Base-by-base conservation (phyloP, 2,888 invertebrate genomes). In the Aphodius granarius region DNA sequence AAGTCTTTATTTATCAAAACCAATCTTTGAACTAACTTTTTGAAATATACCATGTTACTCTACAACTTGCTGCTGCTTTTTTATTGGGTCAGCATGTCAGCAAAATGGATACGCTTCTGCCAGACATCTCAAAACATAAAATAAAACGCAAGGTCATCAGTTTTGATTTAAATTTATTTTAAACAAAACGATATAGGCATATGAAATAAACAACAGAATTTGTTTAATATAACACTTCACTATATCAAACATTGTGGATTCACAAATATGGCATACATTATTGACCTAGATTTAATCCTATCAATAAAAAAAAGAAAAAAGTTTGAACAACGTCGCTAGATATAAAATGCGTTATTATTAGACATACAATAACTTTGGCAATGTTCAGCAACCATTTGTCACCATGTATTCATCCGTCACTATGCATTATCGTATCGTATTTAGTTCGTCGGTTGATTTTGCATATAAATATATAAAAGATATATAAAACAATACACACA, bases 161-260 rank as follows among this genome's bases (percentile, higher is more conserved):
- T 65, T 65, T 65, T 65, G 17, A 65, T 18, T 18, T 18, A 65
- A 62, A 68, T 68, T 68, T 20, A 20, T 68, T 68, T 68, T 68
- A 68, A 68, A 68, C 68, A 68, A 68, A 68, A 9, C 21, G 22
- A 68, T 68, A 68, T 68, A 68, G 20, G n/a, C 22, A 68, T 68
- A 68, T 68, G 68, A 68, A 20, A 68, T 68, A 68, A 68, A 68
- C 68, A 68, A 68, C 68, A 68, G 20, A 68, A n/a, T 22, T 68
- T 68, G 68, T 68, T 43, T 43, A 43, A 43, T 43, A 43, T 43
- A 43, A 43, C 43, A 43, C 13, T 6, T 43, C 43, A 43, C 43
- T 43, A 43, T 6, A 43, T 43, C 13, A 43, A 6, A 43, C 13
- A 6, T 43, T 43, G 43, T 43, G 13, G n/a, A 43, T 43, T 2